Evolutionary conservation across 2,888 invertebrate species (phyloP).

Genomic region (Artemia sp.): DNA sequence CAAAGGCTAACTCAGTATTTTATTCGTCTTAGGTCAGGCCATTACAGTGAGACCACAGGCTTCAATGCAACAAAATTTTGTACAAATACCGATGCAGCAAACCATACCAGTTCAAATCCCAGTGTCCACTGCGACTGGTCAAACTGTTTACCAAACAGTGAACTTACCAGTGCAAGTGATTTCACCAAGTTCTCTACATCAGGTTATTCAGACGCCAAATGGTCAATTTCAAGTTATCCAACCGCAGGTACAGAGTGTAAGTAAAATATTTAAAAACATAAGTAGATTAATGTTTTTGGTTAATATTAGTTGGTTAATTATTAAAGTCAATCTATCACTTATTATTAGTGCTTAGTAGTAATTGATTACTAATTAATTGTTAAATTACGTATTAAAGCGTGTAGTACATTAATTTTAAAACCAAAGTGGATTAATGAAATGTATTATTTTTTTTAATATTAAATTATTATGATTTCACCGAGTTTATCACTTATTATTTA

Average conservation of each 20-base stretch:
- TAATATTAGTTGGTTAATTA: neutral
- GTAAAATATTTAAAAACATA: slow-evolving; percentile 15
- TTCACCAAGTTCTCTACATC: slow-evolving; percentile 43
- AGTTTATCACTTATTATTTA: neutral
- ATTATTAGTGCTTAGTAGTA: too few relatives aligned
- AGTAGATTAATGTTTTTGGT: neutral
- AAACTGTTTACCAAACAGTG: slow-evolving; percentile 85
- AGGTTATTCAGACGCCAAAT: slow-evolving; percentile 38
- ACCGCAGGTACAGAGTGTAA: slow-evolving; percentile 59
- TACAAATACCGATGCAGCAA: slow-evolving; percentile 53
- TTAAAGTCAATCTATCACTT: too few relatives aligned
- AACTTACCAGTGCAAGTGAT: slow-evolving; percentile 77
- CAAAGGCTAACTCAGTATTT: too few relatives aligned
- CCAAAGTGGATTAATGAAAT: too few relatives aligned
- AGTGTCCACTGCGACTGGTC: slow-evolving; percentile 65
- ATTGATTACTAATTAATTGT: too few relatives aligned
- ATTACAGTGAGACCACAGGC: neutral
- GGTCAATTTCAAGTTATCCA: slow-evolving; percentile 47
- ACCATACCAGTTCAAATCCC: slow-evolving; percentile 82
- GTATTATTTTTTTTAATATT: too few relatives aligned
- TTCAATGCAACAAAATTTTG: slow-evolving; percentile 5
- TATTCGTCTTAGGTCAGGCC: neutral
- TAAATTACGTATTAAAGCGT: too few relatives aligned
- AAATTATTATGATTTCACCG: neutral
- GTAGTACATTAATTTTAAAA: too few relatives aligned